Conservation (phyloP, 35 echinoderm and acorn worm species). For the Heliocidaris erythrogramma region DNA sequence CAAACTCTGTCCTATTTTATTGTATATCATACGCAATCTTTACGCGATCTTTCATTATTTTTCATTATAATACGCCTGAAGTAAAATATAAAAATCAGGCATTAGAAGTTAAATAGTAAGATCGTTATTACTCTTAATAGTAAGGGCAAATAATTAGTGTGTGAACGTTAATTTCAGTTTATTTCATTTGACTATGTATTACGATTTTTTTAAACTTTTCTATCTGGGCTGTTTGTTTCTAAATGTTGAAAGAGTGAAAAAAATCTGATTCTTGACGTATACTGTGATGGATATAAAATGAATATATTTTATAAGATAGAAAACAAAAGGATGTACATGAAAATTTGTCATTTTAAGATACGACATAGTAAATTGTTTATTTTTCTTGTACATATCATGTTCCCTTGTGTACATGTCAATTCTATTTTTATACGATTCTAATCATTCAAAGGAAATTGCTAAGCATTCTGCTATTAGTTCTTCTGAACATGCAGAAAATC, state of each 20-base stretch:
- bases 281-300: not conserved
- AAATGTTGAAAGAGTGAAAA: not conserved
- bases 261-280: too few species aligned
- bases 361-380: not conserved
- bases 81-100: not conserved
- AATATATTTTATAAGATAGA: slow-evolving; percentile 8
- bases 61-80: not conserved
- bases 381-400: not conserved
- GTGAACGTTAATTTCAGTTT: not conserved
- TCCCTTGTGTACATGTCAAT: not conserved
- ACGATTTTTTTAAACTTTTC: not conserved
- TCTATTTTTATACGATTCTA: not conserved
- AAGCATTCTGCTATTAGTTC: not conserved
- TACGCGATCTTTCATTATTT: not conserved
- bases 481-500: not conserved
- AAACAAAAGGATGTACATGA: not conserved
- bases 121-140: not conserved
- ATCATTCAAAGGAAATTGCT: not conserved
- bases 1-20: not conserved
- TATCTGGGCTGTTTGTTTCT: not conserved
- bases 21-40: not conserved
- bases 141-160: not conserved
- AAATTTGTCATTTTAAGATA: not conserved
- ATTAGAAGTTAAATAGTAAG: not conserved
- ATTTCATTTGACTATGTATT: not conserved